phyloP scores from a whole-genome alignment of 2,888 invertebrate species.

The Napeogenes inachia region DNA sequence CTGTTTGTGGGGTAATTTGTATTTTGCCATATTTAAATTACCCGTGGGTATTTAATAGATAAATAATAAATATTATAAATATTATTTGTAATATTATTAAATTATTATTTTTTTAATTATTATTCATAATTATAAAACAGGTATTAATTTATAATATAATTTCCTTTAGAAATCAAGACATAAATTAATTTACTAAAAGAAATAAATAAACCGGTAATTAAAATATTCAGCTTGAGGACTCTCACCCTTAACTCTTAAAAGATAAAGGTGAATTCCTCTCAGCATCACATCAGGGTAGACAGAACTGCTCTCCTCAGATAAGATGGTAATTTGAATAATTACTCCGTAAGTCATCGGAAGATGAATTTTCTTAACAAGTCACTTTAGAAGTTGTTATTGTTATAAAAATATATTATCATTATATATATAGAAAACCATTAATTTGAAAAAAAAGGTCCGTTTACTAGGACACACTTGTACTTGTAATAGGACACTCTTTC shows the following conservation, averaged over 20 bases:
- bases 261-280: slow-evolving; percentile 27
- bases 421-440: too few relatives aligned
- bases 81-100: too few relatives aligned
- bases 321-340: slow-evolving; percentile 71
- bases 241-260: slow-evolving; percentile 23
- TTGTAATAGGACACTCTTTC: neutral
- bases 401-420: slow-evolving; percentile 4
- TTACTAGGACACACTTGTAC: too few relatives aligned
- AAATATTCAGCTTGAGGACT: neutral
- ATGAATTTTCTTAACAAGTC: slow-evolving; percentile 51
- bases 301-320: slow-evolving; percentile 65
- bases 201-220: slow-evolving; percentile 1
- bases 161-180: neutral
- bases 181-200: slow-evolving; percentile 5
- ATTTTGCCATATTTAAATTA: neutral
- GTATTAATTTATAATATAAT: too few relatives aligned
- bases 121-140: too few relatives aligned
- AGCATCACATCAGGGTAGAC: slow-evolving; percentile 37
- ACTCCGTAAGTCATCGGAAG: slow-evolving; percentile 57
- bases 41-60: neutral
- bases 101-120: too few relatives aligned
- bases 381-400: slow-evolving; percentile 12
- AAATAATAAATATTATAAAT: too few relatives aligned
- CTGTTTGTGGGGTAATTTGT: slow-evolving; percentile 29
- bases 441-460: too few relatives aligned